Evolutionary conservation across 2,113 vertebrate species (phyloP), one percentile per base, ranked within the genome.

Genomic region (Limnothrissa miodon): DNA sequence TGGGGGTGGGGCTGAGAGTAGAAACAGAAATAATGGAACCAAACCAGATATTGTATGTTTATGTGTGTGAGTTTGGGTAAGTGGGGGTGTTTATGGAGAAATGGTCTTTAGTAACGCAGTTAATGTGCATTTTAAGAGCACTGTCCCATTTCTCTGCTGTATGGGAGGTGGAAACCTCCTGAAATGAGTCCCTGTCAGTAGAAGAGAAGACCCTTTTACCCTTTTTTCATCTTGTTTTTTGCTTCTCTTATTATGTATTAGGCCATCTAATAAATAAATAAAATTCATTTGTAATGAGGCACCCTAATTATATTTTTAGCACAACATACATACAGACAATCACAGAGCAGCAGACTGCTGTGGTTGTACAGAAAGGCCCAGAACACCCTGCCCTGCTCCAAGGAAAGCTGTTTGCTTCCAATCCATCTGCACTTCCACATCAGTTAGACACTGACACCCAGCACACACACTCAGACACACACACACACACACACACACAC

Each of bases 231-330:
- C n/a, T 25, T 11, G 3, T 8, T 4, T 5, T 25, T 25, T 1
- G 15, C 66, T 17, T 0, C 56, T 59, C n/a, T 66, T 25, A 33
- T 74, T 36, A 74, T 39, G 66, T 39, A 13, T 36, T 74, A 15
- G 25, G 25, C 66, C 29, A 74, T 11, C 66, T 74, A 36, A 33
- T 74, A 74, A 74, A 74, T 29, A 74, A 33, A 9, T 33, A 13
- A 33, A 11, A 36, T 74, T 33, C 15, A 36, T 74, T 74, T 36
- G 25, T 33, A 74, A 33, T 74, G 66, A 74, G 66, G 29, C 13
- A 9, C 66, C 36, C 66, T 74, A 74, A 66, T 74, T 74, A 74
- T 74, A 74, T 74, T 36, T 66, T 74, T 74, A 74, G 66, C 66
- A 74, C 66, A 74, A 74, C 13, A 74, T 33, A 74, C 66, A 74